A percentile compares a stretch with the other conserved stretches of the same genome.
phyloP scores from a whole-genome alignment of 2,888 invertebrate species.

The Tetragonula carbonaria region DNA sequence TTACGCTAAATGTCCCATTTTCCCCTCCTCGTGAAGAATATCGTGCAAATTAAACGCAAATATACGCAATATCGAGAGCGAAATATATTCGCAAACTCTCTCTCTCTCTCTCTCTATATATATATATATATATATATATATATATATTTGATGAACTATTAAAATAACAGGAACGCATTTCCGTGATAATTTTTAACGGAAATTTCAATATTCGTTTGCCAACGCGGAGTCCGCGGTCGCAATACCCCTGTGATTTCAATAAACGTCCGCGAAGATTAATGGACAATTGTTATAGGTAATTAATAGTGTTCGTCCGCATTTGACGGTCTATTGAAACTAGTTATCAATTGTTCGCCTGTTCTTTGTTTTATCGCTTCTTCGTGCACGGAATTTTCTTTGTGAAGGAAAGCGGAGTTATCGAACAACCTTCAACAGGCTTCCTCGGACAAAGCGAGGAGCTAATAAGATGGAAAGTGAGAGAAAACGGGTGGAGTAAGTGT shows the following conservation, averaged over 20 bases:
- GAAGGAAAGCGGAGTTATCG: constrained; percentile 38
- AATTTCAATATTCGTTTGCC: background rate
- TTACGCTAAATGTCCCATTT: background rate
- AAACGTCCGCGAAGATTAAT: constrained; percentile 34
- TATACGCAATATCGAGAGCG: too few species aligned
- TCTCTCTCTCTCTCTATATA: too few species aligned
- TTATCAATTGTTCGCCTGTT: constrained; percentile 35
- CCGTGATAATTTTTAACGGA: background rate
- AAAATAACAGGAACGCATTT: background rate
- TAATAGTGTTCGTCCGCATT: constrained; percentile 36
- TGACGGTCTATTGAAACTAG: constrained; percentile 49
- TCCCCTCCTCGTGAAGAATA: background rate
- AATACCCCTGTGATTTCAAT: constrained; percentile 24
- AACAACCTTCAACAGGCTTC: constrained; percentile 41
- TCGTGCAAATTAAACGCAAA: too few species aligned
- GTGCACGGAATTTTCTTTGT: constrained; percentile 45
- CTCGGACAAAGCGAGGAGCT: background rate
- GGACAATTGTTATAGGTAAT: constrained; percentile 44
- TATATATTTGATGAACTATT: too few species aligned
- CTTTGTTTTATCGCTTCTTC: constrained; percentile 52
- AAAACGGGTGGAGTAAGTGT: constrained; percentile 26
- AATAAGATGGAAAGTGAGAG: constrained; percentile 35
- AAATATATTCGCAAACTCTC: too few species aligned
- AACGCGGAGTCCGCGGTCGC: background rate
- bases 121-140: too few species aligned